Evolutionary conservation across 2,888 invertebrate species (phyloP).

Genomic region (Prosapia bicincta): DNA sequence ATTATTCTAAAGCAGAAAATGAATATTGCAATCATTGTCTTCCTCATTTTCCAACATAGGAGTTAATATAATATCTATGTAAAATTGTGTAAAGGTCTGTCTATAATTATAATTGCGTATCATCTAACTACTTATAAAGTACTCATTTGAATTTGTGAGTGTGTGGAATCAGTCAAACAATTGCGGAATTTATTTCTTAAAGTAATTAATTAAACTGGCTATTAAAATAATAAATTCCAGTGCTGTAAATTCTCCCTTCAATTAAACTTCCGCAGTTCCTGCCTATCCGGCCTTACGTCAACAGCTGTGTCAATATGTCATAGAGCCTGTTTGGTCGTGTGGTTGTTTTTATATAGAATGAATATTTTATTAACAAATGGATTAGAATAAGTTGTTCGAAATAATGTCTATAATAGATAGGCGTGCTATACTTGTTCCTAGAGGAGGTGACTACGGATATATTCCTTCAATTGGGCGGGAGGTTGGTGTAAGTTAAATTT

Average conservation of each 20-base stretch:
- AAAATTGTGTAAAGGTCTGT: too few relatives aligned
- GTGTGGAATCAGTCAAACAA: too few relatives aligned
- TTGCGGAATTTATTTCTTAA: too few relatives aligned
- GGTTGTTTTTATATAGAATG: neutral
- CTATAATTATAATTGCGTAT: too few relatives aligned
- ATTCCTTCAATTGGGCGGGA: slow-evolving; percentile 33
- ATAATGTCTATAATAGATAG: slow-evolving; percentile 30
- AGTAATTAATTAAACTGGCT: neutral
- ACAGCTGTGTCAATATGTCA: neutral
- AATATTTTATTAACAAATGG: neutral
- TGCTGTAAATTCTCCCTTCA: neutral
- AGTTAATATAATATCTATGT: too few relatives aligned
- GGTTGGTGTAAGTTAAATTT: slow-evolving; percentile 35
- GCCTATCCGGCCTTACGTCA: neutral
- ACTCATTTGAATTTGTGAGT: too few relatives aligned
- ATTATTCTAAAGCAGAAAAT: too few relatives aligned
- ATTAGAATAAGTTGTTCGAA: neutral
- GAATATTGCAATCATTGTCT: too few relatives aligned
- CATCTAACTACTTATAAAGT: too few relatives aligned
- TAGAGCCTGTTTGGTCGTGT: neutral
- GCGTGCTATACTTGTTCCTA: slow-evolving; percentile 32
- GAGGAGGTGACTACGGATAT: slow-evolving; percentile 37
- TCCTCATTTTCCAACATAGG: too few relatives aligned
- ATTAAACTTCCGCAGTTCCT: neutral
- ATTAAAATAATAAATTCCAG: neutral